These are phyloP conservation scores for Ichneumoninae sp. DNA, from an alignment of 2,888 invertebrate genomes.

Conservation along the genomic window DNA sequence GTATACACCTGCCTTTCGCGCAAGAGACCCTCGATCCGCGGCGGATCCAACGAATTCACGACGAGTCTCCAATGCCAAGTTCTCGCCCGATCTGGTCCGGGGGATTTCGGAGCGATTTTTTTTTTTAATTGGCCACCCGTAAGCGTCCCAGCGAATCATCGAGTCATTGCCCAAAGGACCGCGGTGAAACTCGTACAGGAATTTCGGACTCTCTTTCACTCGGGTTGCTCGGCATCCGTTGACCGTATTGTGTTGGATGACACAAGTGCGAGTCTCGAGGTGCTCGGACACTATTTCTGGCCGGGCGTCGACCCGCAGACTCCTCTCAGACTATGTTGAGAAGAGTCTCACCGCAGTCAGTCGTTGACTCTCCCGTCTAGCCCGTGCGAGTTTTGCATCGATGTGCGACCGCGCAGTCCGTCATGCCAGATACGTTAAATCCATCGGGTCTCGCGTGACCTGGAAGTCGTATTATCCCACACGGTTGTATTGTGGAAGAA, in stretches of 20 bases:
- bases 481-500: too few relatives aligned
- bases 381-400: background rate
- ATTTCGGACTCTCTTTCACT: background rate
- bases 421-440: too few relatives aligned
- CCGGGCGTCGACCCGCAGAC: constrained; percentile 84
- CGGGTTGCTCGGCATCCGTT: constrained; percentile 46
- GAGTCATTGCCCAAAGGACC: background rate
- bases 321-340: constrained; percentile 81
- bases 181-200: background rate
- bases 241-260: constrained; percentile 64
- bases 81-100: too few relatives aligned
- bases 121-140: background rate
- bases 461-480: too few relatives aligned
- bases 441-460: too few relatives aligned
- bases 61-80: background rate
- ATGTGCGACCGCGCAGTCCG: too few relatives aligned
- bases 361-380: constrained; percentile 11
- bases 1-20: constrained; percentile 72
- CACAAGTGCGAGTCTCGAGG: constrained; percentile 73
- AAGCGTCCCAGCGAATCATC: background rate
- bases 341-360: constrained; percentile 16
- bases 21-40: constrained; percentile 66
- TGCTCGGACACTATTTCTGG: constrained; percentile 80
- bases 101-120: background rate
- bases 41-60: background rate